Base-by-base conservation (phyloP, 64 coral and sea anemone species). In the Actinia equina region DNA sequence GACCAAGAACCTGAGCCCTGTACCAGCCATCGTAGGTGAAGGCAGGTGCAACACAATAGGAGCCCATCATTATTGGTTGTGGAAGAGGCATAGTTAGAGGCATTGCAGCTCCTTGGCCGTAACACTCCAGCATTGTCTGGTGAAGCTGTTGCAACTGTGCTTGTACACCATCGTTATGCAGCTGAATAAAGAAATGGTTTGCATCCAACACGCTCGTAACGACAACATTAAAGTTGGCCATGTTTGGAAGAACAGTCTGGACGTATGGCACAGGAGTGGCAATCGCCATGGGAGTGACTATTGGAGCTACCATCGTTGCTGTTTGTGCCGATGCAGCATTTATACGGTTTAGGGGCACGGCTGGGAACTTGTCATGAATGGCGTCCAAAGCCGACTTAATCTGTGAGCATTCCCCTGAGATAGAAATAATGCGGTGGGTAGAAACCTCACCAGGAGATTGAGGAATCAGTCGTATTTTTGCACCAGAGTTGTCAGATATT, bases 391-490 rank as follows among this genome's bases (percentile, higher is more conserved):
- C 97, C 12, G 81, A 56, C 71, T 90, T 87, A 57, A 99, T 89
- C 80, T 99, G 97, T 13, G 71, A 59, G 11, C 83, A 80, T 13
- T 70, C 86, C 16, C 97, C 97, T 23, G 93, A 89, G 16, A 99
- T 79, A 16, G 97, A 95, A 20, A 99, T 95, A 17, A 99, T 95
- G 69, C 97, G 89, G 25, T 99, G 91, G 4, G 97, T 95, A 2
- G 97, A 92, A 53, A 95, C 93, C 13, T 92, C 93, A 37, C 93
- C 93, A 23, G 90, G 93, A 5, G 93, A 95, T 74, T 95, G 93
- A 1, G 97, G 97, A 83, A 99, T 99, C 80, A 99, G 76, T 7
- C 97, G 97, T 83, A 99, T 95, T 84, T 99, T 99, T 16, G 97
- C 88, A 16, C 97, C 97, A 17, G 97, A 95, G n/a, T 82, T 90